Evolutionary conservation across 2,113 vertebrate species (phyloP), one percentile per base, ranked within the genome.

Genomic region (Peucedramus taeniatus): DNA sequence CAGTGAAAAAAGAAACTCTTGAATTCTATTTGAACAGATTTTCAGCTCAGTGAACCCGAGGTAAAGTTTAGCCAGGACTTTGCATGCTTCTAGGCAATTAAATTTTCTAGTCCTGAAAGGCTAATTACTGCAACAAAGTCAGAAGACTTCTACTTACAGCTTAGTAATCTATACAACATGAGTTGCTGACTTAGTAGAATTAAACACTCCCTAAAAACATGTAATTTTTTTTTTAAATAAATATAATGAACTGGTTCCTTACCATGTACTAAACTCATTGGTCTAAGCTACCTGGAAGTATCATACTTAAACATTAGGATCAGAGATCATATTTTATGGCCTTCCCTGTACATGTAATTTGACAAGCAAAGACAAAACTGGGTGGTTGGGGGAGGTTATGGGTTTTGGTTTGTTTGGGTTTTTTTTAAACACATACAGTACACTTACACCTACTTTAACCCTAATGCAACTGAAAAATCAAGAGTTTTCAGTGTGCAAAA

Each of bases 321-420:
- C 26, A 87, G n/a, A 82, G 45, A 87, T 45, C 8, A 37, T 19
- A 60, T 69, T 92, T 94, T 68, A 82, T 20, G 39, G 70, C 31
- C 37, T 69, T 60, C 35, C 23, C 42, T 37, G 13, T 37, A 75
- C 5, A 24, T 3, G 5, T 13, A 60, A 75, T 79, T 57, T 50
- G 37, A 92, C 27, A 71, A 44, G 8, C 17, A 89, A 71, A 56
- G 6, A 11, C 15, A 64, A 21, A 74, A 70, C 3, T n/a, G 21
- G 42, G 2, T 1, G 7, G 3, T 8, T 1, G 5, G 10, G 13
- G 13, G 1, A 11, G 2, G 1, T 14, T 16, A 3, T 19, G 61
- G 12, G 20, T 28, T 50, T n/a, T 45, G 18, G 15, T 9, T 68
- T 21, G 18, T 13, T 26, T 45, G 35, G 17, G 31, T 1, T 10